A percentile compares a stretch with the other conserved stretches of the same genome.
phyloP scores from a whole-genome alignment of 2,888 invertebrate genomes.

The Notocelia uddmanniana region DNA sequence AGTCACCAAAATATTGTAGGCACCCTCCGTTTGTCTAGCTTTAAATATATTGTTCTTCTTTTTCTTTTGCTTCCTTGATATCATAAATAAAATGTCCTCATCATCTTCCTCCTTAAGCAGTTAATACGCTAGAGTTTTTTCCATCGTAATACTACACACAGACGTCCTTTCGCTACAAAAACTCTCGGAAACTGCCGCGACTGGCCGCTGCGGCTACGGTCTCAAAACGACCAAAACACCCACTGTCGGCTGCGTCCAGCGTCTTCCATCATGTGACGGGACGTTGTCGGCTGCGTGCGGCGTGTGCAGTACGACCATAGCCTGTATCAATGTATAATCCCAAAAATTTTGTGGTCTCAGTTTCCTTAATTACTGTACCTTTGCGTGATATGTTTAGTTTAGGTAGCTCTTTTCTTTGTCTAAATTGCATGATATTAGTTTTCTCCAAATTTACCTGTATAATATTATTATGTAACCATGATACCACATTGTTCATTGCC shows the following conservation, averaged over 20 bases:
- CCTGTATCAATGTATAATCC: no score
- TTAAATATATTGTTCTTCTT: constrained; percentile 13
- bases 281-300: no score
- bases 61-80: constrained; percentile 16
- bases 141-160: not conserved
- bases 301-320: no score
- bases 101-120: constrained; percentile 22
- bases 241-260: not conserved
- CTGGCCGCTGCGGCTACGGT: not conserved
- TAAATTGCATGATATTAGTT: no score
- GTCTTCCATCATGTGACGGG: not conserved
- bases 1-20: constrained; percentile 26
- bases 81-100: not conserved
- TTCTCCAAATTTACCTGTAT: no score
- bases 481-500: no score
- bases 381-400: no score
- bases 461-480: no score
- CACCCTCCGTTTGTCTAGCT: constrained; percentile 26
- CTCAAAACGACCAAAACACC: constrained; percentile 4
- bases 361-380: no score
- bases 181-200: constrained; percentile 1
- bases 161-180: not conserved
- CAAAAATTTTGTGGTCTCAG: no score
- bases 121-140: constrained; percentile 20
- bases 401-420: no score